phyloP scores from a whole-genome alignment of 2,113 vertebrate genomes.

The Manacus vitellinus region DNA sequence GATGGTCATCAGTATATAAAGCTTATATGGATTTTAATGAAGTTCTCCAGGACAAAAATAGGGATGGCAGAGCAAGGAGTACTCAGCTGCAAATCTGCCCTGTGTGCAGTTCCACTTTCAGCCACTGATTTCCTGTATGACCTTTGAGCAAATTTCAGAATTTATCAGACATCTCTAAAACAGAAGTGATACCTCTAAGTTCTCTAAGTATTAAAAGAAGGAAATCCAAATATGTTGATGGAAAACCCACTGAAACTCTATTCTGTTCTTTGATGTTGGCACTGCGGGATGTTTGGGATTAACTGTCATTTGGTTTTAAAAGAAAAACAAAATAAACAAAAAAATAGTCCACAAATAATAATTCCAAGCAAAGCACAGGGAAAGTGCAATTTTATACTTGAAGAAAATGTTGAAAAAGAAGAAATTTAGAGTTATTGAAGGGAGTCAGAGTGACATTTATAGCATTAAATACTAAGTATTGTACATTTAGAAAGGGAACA shows the following conservation, averaged over 20 bases:
- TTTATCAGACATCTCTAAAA: background rate
- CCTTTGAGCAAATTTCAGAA: background rate
- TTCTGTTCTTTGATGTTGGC: background rate
- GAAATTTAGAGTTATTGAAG: background rate
- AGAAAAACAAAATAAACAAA: background rate
- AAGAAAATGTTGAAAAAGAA: background rate
- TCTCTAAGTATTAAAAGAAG: background rate
- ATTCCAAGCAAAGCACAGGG: background rate
- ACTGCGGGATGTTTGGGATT: background rate
- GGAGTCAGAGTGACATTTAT: background rate
- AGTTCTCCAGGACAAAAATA: background rate
- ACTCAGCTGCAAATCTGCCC: background rate
- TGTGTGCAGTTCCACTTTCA: background rate
- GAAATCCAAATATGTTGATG: background rate
- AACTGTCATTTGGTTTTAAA: background rate
- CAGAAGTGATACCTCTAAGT: background rate
- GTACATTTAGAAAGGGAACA: background rate
- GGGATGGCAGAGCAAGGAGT: background rate
- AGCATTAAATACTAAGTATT: background rate
- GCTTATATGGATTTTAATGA: background rate
- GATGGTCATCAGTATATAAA: background rate
- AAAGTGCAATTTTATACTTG: background rate
- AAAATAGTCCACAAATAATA: background rate
- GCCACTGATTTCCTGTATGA: background rate
- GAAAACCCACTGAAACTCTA: background rate